A percentile compares a stretch with the other conserved stretches of the same genome.
phyloP scores from a whole-genome alignment of 2,888 invertebrate species.

The Choreutis nemorana region DNA sequence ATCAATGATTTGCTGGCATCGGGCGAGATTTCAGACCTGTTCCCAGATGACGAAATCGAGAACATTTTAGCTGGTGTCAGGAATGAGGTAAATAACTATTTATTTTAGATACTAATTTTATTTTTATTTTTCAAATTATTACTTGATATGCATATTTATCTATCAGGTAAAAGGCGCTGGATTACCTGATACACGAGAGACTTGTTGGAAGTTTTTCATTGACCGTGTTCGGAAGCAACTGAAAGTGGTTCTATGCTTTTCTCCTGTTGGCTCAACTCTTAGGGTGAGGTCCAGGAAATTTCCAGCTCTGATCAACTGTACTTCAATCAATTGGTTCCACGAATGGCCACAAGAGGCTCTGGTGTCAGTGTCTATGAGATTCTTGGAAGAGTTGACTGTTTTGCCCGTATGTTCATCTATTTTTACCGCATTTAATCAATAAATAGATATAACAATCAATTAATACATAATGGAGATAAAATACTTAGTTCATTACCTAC shows the following conservation, averaged over 20 bases:
- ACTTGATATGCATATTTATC: too few species aligned
- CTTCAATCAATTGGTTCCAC: slow-evolving; percentile 97
- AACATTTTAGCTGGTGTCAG: slow-evolving; percentile 88
- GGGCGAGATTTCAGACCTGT: slow-evolving; percentile 94
- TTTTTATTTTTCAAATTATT: too few species aligned
- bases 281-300: slow-evolving; percentile 92
- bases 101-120: not conserved
- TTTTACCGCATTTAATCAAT: not conserved
- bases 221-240: slow-evolving; percentile 90
- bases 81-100: slow-evolving; percentile 68
- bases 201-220: slow-evolving; percentile 98
- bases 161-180: slow-evolving; percentile 83
- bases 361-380: slow-evolving; percentile 90
- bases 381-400: slow-evolving; percentile 81
- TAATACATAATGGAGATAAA: not conserved
- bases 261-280: slow-evolving; percentile 94
- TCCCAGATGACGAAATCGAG: slow-evolving; percentile 95
- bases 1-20: slow-evolving; percentile 96
- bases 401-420: slow-evolving; percentile 69
- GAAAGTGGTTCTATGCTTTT: slow-evolving; percentile 95
- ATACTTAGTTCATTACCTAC: too few species aligned
- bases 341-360: slow-evolving; percentile 98
- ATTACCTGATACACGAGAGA: slow-evolving; percentile 90
- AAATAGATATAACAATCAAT: not conserved
- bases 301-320: slow-evolving; percentile 94